Conservation (phyloP, 2,113 vertebrate species). For the Chloebia gouldiae region DNA sequence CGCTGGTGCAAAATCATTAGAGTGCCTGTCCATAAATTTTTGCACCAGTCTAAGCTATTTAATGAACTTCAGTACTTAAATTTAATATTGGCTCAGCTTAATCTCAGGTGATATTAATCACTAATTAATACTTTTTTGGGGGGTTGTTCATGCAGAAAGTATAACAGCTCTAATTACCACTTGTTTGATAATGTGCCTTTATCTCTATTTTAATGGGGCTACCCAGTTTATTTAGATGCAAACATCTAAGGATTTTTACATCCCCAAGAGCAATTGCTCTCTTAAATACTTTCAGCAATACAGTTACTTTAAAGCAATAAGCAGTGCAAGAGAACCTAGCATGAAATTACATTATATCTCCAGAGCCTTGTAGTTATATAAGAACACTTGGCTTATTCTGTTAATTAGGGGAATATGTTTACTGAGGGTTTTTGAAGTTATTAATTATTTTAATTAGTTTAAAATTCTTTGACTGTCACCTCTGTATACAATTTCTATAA, state of each 20-base stretch:
- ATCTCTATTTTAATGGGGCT: conserved; percentile 67
- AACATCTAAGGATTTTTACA: conserved; percentile 67
- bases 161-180: conserved; percentile 73
- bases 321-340: conserved; percentile 60
- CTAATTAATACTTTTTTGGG: conserved; percentile 67
- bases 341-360: conserved; percentile 76
- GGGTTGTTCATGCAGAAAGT: conserved; percentile 64
- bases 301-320: conserved; percentile 72
- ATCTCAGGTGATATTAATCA: conserved; percentile 70
- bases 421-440: conserved; percentile 41
- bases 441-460: conserved; percentile 55
- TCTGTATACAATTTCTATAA: neutral
- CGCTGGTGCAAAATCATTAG: conserved; percentile 28
- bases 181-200: conserved; percentile 71
- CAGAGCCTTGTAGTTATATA: conserved; percentile 69
- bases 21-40: conserved; percentile 10
- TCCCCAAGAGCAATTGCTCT: conserved; percentile 65
- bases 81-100: conserved; percentile 51
- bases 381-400: conserved; percentile 61
- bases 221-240: conserved; percentile 71
- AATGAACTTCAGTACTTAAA: conserved; percentile 32
- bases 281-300: conserved; percentile 71
- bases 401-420: conserved; percentile 60
- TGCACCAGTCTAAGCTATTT: conserved; percentile 48
- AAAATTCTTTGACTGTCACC: neutral